Percentiles rank a stretch among this genome's conserved stretches.
These are phyloP conservation scores for Arrhopalites spinosus DNA, from an alignment of 2,888 invertebrate genomes.

Conservation along the genomic window DNA sequence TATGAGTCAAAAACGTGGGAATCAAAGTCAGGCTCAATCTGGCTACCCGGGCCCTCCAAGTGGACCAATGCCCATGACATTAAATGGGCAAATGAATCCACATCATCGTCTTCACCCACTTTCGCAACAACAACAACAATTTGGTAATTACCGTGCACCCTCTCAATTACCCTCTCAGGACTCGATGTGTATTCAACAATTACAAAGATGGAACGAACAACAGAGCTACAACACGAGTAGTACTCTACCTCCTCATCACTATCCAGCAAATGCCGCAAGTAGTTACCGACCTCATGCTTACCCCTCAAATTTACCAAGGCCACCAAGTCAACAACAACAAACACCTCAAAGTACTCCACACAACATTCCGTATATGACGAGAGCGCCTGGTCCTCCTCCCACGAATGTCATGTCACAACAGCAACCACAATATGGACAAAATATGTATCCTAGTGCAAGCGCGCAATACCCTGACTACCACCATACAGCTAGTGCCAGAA, in stretches of 20 bases:
- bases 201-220: conserved; percentile 24
- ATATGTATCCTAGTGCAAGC: conserved; percentile 53
- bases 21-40: conserved; percentile 36
- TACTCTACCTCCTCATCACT: conserved; percentile 57
- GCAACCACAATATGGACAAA: conserved; percentile 37
- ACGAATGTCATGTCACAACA: conserved; percentile 52
- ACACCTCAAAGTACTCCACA: conserved; percentile 57
- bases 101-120: conserved; percentile 38
- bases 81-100: conserved; percentile 50
- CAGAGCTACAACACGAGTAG: conserved; percentile 60
- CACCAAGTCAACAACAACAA: conserved; percentile 39
- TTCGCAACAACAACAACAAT: conserved; percentile 33
- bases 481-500: conserved; percentile 56
- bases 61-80: conserved; percentile 39
- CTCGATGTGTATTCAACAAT: conserved; percentile 52
- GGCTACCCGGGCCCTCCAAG: conserved; percentile 52
- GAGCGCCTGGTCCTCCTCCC: conserved; percentile 42
- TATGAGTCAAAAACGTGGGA: conserved; percentile 51
- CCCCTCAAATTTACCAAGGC: conserved; percentile 52
- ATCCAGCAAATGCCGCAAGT: conserved; percentile 52
- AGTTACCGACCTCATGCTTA: conserved; percentile 54
- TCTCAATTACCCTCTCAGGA: conserved; percentile 47
- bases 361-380: conserved; percentile 56
- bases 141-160: conserved; percentile 46
- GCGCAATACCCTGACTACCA: conserved; percentile 52